Base-by-base conservation (phyloP, 2,888 invertebrate genomes). In the Oligia fasciuncula region DNA sequence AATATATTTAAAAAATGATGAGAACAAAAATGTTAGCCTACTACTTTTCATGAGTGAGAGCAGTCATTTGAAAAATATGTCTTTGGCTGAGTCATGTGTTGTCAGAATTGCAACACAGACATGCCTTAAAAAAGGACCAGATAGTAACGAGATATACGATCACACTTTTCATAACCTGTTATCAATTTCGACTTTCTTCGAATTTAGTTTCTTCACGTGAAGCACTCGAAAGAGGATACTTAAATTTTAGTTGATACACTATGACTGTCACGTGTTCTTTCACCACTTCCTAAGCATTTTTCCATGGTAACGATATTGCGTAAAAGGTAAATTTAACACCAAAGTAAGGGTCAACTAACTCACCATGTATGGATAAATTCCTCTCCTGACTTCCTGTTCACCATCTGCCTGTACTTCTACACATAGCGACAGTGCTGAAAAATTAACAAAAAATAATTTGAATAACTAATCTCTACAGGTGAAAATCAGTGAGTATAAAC, bases 281-380 rank as follows among this genome's bases (percentile, higher is more conserved):
- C 46, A 43, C 11, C n/a, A 46, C 29, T 68, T 81, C n/a, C 29
- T 54, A 19, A 40, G 17, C 2, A 13, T 17, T 65, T n/a, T 19
- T 3, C 13, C 3, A 35, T 40, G 13, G 14, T 51, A 43, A 57
- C 4, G 13, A 54, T 29, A 29, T 69, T 46, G 51, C 13, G 19
- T 43, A 14, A 65, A 46, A n/a, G 29, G 14, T n/a, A n/a, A 49
- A 71, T 70, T 63, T 66, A n/a, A 60, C 77, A 83, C 66, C 19
- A 77, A 67, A 74, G 8, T 13, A 62, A 76, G 57, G 63, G 19
- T 46, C n/a, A 67, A 76, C 8, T 46, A 19, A 85, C 92, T 89
- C 89, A 96, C 96, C 96, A 96, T 95, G 77, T 88, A 96, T 2
- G 95, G 94, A 84, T 84, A 95, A 13, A 81, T 72, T 40, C 95